phyloP scores from a whole-genome alignment of 2,888 invertebrate species.

The Prosopocoilus inquinatus region DNA sequence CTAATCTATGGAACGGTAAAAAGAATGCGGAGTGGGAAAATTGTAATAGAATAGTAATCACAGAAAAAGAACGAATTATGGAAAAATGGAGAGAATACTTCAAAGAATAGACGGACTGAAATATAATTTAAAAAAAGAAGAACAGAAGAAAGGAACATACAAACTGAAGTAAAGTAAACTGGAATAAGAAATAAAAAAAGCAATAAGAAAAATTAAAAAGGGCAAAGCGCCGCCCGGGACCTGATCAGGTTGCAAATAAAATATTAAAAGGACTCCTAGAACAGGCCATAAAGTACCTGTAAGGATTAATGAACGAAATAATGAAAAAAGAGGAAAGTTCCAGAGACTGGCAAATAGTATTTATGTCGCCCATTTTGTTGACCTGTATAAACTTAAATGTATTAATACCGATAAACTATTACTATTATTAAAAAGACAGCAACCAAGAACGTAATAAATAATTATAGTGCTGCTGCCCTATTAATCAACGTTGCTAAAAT shows the following conservation, averaged over 20 bases:
- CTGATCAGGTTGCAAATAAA: background rate
- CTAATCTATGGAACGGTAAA: background rate
- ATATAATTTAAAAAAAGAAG: background rate
- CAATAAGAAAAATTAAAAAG: background rate
- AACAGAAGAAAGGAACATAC: background rate
- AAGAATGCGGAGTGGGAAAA: background rate
- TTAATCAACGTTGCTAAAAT: no score
- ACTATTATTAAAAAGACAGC: no score
- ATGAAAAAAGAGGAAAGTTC: background rate
- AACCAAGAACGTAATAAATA: no score
- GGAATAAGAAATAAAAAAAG: background rate
- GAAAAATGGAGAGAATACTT: background rate
- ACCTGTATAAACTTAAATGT: no score
- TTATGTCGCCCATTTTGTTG: background rate
- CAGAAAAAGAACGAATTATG: background rate
- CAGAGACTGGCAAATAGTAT: background rate
- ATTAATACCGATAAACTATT: no score
- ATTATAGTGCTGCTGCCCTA: no score
- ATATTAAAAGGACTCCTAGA: background rate
- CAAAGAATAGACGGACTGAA: background rate
- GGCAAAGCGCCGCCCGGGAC: background rate
- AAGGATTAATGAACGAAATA: background rate
- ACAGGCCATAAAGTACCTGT: background rate
- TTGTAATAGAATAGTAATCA: background rate
- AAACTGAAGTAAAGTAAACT: background rate